Evolutionary conservation across 2,797 vertebrate species (phyloP).

Genomic region (Thripadectes ignobilis): DNA sequence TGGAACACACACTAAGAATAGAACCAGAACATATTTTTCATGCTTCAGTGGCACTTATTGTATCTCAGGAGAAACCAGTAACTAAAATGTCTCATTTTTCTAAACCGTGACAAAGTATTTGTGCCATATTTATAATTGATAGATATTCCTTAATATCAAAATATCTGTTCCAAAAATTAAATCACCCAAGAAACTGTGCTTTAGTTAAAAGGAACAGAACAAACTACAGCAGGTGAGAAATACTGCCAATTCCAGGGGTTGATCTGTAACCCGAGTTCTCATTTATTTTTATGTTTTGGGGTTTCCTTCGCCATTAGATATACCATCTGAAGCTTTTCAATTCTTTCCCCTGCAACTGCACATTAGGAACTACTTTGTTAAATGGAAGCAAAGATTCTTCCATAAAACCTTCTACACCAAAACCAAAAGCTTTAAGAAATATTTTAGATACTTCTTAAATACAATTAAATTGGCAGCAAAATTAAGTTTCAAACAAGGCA

Average conservation of each 20-base stretch:
- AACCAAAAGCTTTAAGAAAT: not conserved
- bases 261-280: not conserved
- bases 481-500: not conserved
- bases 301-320: not conserved
- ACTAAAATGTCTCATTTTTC: not conserved
- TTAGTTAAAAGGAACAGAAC: not conserved
- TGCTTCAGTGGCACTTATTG: not conserved
- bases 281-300: not conserved
- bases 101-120: not conserved
- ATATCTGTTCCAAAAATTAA: not conserved
- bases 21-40: conserved; percentile 17
- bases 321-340: not conserved
- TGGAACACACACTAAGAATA: conserved; percentile 35
- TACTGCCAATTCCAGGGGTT: not conserved
- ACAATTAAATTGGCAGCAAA: not conserved
- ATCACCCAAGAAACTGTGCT: not conserved
- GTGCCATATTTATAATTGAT: not conserved
- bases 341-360: not conserved
- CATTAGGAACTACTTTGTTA: not conserved
- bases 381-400: not conserved
- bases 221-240: not conserved
- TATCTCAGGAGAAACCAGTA: not conserved
- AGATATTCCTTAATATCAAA: not conserved
- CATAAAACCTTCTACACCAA: not conserved
- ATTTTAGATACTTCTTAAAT: not conserved